These are phyloP conservation scores for Helicoverpa armigera DNA, from an alignment of 1,140 invertebrate species.

Conservation along the genomic window DNA sequence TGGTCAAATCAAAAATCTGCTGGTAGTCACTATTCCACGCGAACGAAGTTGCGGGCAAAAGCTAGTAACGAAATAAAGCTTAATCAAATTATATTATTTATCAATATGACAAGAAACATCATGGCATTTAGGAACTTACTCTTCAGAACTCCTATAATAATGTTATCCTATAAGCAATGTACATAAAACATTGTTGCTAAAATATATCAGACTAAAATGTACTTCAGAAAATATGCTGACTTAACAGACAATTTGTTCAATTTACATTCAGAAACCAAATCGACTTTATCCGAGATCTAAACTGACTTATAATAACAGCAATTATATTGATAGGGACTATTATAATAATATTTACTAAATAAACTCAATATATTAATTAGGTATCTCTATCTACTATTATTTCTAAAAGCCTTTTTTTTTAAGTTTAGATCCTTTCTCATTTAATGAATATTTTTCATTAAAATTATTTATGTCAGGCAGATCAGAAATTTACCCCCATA, in stretches of 20 bases:
- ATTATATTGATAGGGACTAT: no score
- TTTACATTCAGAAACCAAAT: background rate
- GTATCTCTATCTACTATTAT: no score
- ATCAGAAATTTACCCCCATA: no score
- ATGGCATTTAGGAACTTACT: slow-evolving; percentile 37
- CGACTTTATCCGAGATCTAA: background rate
- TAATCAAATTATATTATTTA: background rate
- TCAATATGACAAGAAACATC: slow-evolving; percentile 26
- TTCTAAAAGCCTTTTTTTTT: no score
- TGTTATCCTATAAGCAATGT: background rate
- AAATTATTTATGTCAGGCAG: no score
- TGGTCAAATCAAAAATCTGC: no score
- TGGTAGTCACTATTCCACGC: no score
- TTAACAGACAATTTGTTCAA: background rate
- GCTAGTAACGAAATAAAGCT: background rate
- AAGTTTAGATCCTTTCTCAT: no score
- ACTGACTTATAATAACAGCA: background rate
- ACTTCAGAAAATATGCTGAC: background rate
- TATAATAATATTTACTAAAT: no score
- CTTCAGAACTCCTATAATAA: slow-evolving; percentile 12
- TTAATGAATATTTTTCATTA: no score
- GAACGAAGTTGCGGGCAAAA: no score
- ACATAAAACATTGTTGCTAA: background rate
- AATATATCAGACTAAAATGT: background rate
- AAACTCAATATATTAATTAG: no score